Evolutionary conservation across 2,797 vertebrate species (phyloP).

Genomic region (Microchirus variegatus): DNA sequence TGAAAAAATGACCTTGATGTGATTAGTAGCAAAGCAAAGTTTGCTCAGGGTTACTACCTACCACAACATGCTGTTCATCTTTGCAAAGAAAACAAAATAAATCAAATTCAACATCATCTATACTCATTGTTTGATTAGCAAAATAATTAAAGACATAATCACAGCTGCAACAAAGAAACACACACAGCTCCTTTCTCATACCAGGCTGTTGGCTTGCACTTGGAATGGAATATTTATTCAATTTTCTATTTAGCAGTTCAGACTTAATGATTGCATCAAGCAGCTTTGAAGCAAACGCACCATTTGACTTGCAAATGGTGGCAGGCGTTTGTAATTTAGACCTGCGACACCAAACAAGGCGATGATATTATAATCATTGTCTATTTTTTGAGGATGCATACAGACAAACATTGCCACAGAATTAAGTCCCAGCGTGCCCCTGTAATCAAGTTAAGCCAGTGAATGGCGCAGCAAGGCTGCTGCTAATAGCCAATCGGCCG

Average conservation of each 20-base stretch:
- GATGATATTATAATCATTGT: slow-evolving; percentile 86
- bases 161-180: slow-evolving; percentile 40
- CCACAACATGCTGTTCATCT: slow-evolving; percentile 44
- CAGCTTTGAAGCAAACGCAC: slow-evolving; percentile 75
- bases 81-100: slow-evolving; percentile 8
- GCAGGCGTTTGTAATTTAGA: slow-evolving; percentile 82
- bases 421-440: slow-evolving; percentile 80
- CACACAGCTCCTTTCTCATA: slow-evolving; percentile 36
- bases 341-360: slow-evolving; percentile 82
- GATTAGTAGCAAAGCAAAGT: slow-evolving; percentile 29
- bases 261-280: slow-evolving; percentile 84
- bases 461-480: slow-evolving; percentile 43
- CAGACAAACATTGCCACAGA: slow-evolving; percentile 82
- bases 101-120: slow-evolving; percentile 4
- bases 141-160: slow-evolving; percentile 50
- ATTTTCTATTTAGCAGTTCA: slow-evolving; percentile 69
- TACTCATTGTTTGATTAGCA: slow-evolving; percentile 47
- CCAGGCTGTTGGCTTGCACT: slow-evolving; percentile 60
- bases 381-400: slow-evolving; percentile 85
- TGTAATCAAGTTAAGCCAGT: slow-evolving; percentile 82
- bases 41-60: slow-evolving; percentile 9
- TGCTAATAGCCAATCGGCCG: slow-evolving; percentile 72
- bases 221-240: slow-evolving; percentile 80
- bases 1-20: neutral
- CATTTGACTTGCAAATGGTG: slow-evolving; percentile 90